These are phyloP conservation scores for Syngnathus typhle DNA, from an alignment of 2,113 vertebrate genomes.

Conservation along the genomic window DNA sequence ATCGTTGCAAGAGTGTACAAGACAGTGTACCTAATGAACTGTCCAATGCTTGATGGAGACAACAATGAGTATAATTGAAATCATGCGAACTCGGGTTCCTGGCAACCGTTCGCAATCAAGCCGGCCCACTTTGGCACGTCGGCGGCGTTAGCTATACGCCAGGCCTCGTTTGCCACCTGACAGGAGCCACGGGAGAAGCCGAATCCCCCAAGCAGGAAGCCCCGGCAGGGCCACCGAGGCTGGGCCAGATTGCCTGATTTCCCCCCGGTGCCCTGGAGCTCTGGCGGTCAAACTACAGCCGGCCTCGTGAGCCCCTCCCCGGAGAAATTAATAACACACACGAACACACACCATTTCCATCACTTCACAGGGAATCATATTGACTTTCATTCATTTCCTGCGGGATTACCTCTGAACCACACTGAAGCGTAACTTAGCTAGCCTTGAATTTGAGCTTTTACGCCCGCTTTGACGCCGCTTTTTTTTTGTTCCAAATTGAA, in stretches of 20 bases:
- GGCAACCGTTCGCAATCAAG: neutral
- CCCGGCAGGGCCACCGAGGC: conserved; percentile 39
- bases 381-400: neutral
- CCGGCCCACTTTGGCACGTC: conserved; percentile 9
- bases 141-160: conserved; percentile 12
- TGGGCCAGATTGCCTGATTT: conserved; percentile 42
- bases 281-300: conserved; percentile 49
- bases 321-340: conserved; percentile 34
- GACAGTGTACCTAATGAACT: neutral
- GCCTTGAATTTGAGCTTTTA: neutral
- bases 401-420: neutral
- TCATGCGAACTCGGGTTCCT: neutral
- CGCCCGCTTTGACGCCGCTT: neutral
- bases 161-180: conserved; percentile 31
- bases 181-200: conserved; percentile 28
- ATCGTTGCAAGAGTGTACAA: neutral
- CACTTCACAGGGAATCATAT: conserved; percentile 6
- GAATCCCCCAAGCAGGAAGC: conserved; percentile 37
- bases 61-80: neutral
- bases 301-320: conserved; percentile 42
- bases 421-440: neutral
- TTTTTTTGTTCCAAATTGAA: conserved; percentile 4
- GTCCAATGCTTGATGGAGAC: neutral
- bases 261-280: conserved; percentile 40
- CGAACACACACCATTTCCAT: conserved; percentile 8